These are phyloP conservation scores for Gonioctena quinquepunctata DNA, from an alignment of 1,140 invertebrate species.

Conservation along the genomic window DNA sequence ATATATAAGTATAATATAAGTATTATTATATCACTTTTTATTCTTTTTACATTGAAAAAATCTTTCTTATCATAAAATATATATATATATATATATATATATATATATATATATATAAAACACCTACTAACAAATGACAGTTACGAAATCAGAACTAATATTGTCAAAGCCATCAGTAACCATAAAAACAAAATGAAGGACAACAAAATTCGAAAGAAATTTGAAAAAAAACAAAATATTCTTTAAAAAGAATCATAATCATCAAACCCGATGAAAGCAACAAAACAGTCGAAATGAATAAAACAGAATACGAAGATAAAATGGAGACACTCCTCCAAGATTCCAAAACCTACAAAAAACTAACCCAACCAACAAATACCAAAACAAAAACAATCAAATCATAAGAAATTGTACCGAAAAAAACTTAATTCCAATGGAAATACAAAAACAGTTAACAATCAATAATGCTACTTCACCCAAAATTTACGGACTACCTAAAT, in stretches of 20 bases:
- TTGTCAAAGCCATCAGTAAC: background rate
- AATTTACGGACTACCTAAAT: conserved; percentile 6
- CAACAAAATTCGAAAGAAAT: background rate
- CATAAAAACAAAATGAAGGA: background rate
- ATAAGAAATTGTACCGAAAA: background rate
- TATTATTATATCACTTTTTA: too few species aligned
- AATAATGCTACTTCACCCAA: background rate
- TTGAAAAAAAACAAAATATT: background rate
- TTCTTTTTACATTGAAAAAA: too few species aligned
- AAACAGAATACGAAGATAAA: background rate
- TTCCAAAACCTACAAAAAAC: background rate
- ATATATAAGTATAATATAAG: too few species aligned
- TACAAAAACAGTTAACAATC: background rate
- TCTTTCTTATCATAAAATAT: too few species aligned
- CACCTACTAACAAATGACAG: too few species aligned
- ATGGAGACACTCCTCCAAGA: background rate
- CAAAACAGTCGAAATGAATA: background rate
- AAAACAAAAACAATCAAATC: background rate
- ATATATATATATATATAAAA: too few species aligned
- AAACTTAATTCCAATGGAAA: background rate
- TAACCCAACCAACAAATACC: conserved; percentile 1
- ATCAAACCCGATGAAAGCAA: background rate
- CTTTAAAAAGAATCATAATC: background rate
- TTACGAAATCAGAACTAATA: background rate
- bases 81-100: too few species aligned